Evolutionary conservation across 2,797 vertebrate species (phyloP), one percentile per base, ranked within the genome.

Genomic region (Mycteria americana): DNA sequence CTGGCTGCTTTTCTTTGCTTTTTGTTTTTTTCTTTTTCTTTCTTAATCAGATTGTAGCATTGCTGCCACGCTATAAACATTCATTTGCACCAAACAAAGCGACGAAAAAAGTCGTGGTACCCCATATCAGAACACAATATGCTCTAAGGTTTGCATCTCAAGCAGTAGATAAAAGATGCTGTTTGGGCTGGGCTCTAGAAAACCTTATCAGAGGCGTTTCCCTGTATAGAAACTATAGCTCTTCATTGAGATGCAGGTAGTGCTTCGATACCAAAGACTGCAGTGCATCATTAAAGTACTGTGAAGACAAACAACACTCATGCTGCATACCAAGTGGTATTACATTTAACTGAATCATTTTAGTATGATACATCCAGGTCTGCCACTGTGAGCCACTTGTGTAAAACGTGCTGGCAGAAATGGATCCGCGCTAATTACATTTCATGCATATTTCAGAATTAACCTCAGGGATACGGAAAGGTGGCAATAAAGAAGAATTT

Each of bases 171-270:
- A 85, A 92, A 86, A 79, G 70, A 62, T 30, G 65, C 35, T 65
- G 72, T 59, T 85, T 51, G n/a, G 35, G 64, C 73, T 63, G 86
- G 72, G 72, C 75, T 76, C 77, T 43, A 33, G 48, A 57, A 85
- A 85, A 88, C 27, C 39, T 82, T 82, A 76, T 84, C 57, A 33
- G 85, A 79, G n/a, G 86, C 65, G 24, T 91, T 92, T 46, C 72
- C 84, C 65, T 64, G 24, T 54, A 18, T 7, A 65, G 67, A 35
- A 93, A 82, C 64, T 4, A 3, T 3, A 62, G 86, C 51, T 94
- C 84, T 87, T 98, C 97, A 97, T 97, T 96, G 95, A 92, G 88
- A 98, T 98, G 96, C 97, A 97, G 97, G 94, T 93, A 96, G 78
- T 4, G 39, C 95, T 91, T 48, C 62, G 10, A 56, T 83, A 93